These are phyloP conservation scores for Lycia hirtaria DNA, from an alignment of 2,888 invertebrate species.

Conservation along the genomic window DNA sequence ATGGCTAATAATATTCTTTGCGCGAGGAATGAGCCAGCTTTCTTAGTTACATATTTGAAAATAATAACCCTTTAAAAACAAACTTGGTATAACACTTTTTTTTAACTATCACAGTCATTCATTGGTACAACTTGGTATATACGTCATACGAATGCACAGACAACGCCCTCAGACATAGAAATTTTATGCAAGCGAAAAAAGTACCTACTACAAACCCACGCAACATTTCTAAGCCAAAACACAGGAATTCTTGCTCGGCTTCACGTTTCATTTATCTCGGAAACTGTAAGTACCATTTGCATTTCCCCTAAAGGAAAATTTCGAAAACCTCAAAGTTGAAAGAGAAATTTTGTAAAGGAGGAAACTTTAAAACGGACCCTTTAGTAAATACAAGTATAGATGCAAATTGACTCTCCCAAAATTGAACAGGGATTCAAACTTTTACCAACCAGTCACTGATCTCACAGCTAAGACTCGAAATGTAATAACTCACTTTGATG, in stretches of 20 bases:
- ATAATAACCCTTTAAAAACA: no score
- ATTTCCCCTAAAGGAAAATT: slow-evolving; percentile 29
- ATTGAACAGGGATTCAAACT: slow-evolving; percentile 73
- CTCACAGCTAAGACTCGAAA: slow-evolving; percentile 33
- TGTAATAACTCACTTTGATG: slow-evolving; percentile 13
- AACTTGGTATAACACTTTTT: no score
- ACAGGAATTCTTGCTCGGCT: slow-evolving; percentile 18
- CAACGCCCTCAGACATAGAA: no score
- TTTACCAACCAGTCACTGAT: slow-evolving; percentile 66
- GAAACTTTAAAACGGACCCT: slow-evolving; percentile 50
- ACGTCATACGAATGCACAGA: no score
- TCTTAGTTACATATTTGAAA: no score
- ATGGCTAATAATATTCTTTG: no score
- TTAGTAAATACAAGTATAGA: slow-evolving; percentile 51
- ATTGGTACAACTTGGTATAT: no score
- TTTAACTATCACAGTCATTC: no score
- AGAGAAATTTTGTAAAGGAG: slow-evolving; percentile 46
- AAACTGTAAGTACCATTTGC: slow-evolving; percentile 27
- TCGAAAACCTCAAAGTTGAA: slow-evolving; percentile 42
- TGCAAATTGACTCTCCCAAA: slow-evolving; percentile 73
- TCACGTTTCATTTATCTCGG: slow-evolving; percentile 11
- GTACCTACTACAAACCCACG: neutral
- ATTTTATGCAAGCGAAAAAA: neutral
- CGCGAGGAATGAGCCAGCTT: no score
- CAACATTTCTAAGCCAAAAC: slow-evolving; percentile 5